Base-by-base conservation (phyloP, 2,113 vertebrate species). In the Philantomba maxwellii region DNA sequence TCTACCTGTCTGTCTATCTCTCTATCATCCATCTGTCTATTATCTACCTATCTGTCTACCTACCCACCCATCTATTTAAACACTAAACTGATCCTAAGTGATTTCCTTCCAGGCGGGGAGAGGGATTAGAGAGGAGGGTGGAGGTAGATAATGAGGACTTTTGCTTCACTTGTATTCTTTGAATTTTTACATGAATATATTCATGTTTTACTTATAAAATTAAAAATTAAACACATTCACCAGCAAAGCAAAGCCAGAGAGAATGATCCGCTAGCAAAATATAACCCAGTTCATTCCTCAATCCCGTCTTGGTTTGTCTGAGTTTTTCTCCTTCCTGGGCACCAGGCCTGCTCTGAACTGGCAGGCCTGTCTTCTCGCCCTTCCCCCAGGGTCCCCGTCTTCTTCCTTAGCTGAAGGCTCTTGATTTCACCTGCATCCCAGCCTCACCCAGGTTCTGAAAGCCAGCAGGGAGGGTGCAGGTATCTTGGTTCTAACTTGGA, bases 201-300 rank as follows among this genome's bases (percentile, higher is more conserved):
- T 78, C 60, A 77, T 21, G 17, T 39, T 81, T 93, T 77, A 73
- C 92, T 96, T 53, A 51, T 25, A 80, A 80, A 45, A 96, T 97
- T 97, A 93, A 96, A 89, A 95, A 55, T 87, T 33, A 33, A 85
- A 75, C 33, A 75, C 45, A 70, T 93, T 91, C 15, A 13, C 49
- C 26, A 88, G 53, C 58, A 80, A 95, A 87, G 75, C 43, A 25
- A 84, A 96, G 49, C 64, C 53, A 9, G 51, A 83, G 12, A 96
- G 70, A 57, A 49, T 1, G 51, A 49, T 13, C 70, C 11, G 39
- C 82, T 94, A 86, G 36, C 23, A 39, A 62, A 82, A 43, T 25
- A 49, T 53, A 82, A 87, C 5, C 47, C 55, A 83, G 47, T 62
- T 39, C n/a, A n/a, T 43, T 28, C 45, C 80, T 77, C 80, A 85